Percentiles rank a stretch among this genome's conserved stretches.
These are phyloP conservation scores for Cynopterus sphinx DNA, from an alignment of 2,797 vertebrate species.

Conservation along the genomic window DNA sequence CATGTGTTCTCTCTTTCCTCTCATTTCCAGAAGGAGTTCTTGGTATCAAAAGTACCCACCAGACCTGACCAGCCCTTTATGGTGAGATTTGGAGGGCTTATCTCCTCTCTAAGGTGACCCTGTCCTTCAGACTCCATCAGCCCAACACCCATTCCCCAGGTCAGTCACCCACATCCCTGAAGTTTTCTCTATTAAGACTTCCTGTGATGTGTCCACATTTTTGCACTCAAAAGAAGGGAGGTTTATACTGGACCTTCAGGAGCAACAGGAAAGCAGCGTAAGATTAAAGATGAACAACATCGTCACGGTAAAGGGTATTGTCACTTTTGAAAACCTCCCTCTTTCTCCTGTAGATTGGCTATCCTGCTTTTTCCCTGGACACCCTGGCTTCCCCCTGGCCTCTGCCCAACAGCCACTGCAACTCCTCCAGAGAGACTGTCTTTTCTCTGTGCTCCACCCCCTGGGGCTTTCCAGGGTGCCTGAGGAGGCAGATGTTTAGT, in stretches of 20 bases:
- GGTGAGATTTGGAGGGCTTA: too few species aligned
- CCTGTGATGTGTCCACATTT: background rate
- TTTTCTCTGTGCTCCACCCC: background rate
- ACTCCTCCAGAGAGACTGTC: background rate
- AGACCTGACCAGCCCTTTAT: background rate
- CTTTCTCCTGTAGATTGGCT: background rate
- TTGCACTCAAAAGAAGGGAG: background rate
- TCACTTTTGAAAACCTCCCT: constrained; percentile 26
- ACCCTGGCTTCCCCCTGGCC: background rate
- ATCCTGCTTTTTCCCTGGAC: constrained; percentile 15
- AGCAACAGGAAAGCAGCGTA: background rate
- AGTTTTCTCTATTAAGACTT: too few species aligned
- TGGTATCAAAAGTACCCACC: background rate
- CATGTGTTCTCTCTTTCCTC: background rate
- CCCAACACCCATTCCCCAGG: too few species aligned
- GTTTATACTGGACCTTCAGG: background rate
- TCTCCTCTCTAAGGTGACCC: too few species aligned
- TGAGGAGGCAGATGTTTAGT: background rate
- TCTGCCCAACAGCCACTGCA: background rate
- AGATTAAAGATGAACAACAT: constrained; percentile 26
- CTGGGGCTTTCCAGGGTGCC: background rate
- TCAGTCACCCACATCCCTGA: too few species aligned
- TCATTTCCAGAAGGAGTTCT: background rate
- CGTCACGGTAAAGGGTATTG: background rate
- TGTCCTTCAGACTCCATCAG: too few species aligned